Conservation (phyloP, 2,888 invertebrate species). For the Priocnemis perturbator region DNA sequence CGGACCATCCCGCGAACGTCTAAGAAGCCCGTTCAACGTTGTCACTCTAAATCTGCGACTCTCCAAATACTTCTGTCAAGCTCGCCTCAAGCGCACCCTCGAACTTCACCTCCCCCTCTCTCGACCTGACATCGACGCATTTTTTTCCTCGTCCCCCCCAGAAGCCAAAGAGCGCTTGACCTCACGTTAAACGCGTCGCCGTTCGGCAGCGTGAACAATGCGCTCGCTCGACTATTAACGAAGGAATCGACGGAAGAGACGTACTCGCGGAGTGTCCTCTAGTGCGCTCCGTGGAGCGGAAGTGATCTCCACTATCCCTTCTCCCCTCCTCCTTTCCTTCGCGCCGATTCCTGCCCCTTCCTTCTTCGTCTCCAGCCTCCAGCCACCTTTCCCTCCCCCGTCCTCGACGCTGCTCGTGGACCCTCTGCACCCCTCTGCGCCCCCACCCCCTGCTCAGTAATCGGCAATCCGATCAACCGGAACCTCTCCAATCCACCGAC, state of each 20-base stretch:
- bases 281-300: constrained; percentile 59
- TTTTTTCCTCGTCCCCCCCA: no score
- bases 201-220: constrained; percentile 39
- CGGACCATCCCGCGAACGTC: no score
- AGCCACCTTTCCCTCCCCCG: constrained; percentile 9
- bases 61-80: no score
- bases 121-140: background rate
- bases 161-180: background rate
- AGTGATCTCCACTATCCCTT: constrained; percentile 46
- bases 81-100: background rate
- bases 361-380: constrained; percentile 18
- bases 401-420: constrained; percentile 16
- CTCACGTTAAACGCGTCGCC: background rate
- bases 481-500: constrained; percentile 66
- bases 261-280: constrained; percentile 48
- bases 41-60: no score
- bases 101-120: background rate
- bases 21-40: no score
- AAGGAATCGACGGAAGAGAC: constrained; percentile 45
- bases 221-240: constrained; percentile 42
- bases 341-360: constrained; percentile 6
- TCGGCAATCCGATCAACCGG: constrained; percentile 68
- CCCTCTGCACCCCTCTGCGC: constrained; percentile 14
- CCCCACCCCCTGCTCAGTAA: constrained; percentile 44
- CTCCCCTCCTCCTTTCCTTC: constrained; percentile 34